Conservation (phyloP, 2,888 invertebrate species). For the Andrena chrysosceles region DNA sequence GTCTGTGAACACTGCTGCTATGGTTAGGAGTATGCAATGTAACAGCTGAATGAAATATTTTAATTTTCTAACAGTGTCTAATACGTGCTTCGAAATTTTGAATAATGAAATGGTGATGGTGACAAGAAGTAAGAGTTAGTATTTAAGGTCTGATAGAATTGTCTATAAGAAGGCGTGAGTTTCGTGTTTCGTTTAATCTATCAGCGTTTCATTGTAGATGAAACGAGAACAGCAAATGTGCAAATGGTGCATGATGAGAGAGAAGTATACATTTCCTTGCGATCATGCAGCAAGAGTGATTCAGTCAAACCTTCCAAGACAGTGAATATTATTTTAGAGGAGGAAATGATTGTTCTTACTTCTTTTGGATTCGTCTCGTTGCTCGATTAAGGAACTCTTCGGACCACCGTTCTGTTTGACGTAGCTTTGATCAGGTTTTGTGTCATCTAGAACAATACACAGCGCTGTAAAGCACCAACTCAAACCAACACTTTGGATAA, state of each 20-base stretch:
- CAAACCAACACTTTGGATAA: too few species aligned
- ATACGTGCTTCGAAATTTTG: neutral
- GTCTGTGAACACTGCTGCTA: neutral
- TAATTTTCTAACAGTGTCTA: neutral
- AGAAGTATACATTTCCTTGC: constrained; percentile 28
- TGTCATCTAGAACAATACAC: constrained; percentile 79
- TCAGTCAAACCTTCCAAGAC: constrained; percentile 60
- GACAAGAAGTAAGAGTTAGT: constrained; percentile 1
- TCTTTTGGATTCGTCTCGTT: constrained; percentile 63
- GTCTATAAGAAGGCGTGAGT: neutral
- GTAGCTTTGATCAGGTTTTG: constrained; percentile 76
- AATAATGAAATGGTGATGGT: neutral
- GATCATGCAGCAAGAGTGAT: constrained; percentile 69
- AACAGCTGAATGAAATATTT: neutral
- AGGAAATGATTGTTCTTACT: constrained; percentile 64
- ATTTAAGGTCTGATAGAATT: neutral
- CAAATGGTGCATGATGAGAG: constrained; percentile 29
- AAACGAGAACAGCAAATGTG: constrained; percentile 23
- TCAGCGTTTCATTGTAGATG: neutral
- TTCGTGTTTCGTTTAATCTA: neutral
- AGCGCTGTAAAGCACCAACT: neutral
- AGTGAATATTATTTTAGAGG: neutral
- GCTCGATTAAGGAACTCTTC: constrained; percentile 69
- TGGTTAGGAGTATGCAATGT: too few species aligned
- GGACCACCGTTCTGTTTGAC: constrained; percentile 80